These are phyloP conservation scores for Lethocerus indicus DNA, from an alignment of 1,140 invertebrate genomes.

Conservation along the genomic window DNA sequence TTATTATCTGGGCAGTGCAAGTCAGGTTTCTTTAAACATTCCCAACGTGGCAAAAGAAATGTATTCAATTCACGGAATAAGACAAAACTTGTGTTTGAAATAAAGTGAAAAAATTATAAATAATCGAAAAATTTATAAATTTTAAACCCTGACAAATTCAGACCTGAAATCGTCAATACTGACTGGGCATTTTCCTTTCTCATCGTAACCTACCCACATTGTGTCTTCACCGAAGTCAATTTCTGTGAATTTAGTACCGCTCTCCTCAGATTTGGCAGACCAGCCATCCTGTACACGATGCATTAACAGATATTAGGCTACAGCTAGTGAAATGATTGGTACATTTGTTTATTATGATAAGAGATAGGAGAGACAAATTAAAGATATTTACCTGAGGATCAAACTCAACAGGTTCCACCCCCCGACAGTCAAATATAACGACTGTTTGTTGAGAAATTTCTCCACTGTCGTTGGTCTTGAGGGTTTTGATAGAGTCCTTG, in stretches of 20 bases:
- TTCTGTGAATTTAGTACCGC: slow-evolving; percentile 4
- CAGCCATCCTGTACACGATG: slow-evolving; percentile 1
- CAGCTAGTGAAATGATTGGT: neutral
- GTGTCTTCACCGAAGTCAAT: slow-evolving; percentile 6
- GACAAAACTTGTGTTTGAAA: too few species aligned
- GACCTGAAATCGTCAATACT: slow-evolving; percentile 5
- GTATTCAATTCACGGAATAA: neutral
- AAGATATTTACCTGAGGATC: slow-evolving; percentile 7
- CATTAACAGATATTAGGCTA: neutral
- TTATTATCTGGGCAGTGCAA: too few species aligned
- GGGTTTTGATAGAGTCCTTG: slow-evolving; percentile 10
- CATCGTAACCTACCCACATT: slow-evolving; percentile 9
- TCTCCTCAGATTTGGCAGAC: slow-evolving; percentile 6
- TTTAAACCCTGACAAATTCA: slow-evolving; percentile 5
- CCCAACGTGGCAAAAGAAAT: too few species aligned
- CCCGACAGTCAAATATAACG: slow-evolving; percentile 10
- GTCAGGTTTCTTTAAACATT: too few species aligned
- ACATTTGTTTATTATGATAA: neutral
- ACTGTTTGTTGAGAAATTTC: slow-evolving; percentile 5
- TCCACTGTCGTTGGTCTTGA: slow-evolving; percentile 5
- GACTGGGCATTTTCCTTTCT: slow-evolving; percentile 9
- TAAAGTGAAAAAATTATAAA: neutral
- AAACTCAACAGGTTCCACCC: slow-evolving; percentile 11
- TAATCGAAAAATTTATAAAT: neutral
- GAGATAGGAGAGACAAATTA: neutral